Percentiles rank a stretch among this genome's conserved stretches.
Evolutionary conservation across 2,797 vertebrate genomes (phyloP).

Genomic region (Myotis daubentonii): DNA sequence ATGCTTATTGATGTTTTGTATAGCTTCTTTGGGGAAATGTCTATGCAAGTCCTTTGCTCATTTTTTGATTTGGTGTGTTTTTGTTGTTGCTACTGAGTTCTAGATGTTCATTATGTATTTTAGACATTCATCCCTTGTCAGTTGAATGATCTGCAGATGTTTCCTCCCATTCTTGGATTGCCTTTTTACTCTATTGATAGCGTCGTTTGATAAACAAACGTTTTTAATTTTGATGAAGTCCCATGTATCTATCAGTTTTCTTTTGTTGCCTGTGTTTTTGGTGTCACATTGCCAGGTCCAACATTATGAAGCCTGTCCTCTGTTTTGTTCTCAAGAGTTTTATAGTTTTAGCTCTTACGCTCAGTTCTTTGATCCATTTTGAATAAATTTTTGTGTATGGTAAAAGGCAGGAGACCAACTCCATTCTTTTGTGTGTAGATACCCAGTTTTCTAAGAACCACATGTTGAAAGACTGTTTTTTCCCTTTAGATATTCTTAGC

Average conservation of each 20-base stretch:
- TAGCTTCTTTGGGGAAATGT: not conserved
- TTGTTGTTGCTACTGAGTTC: not conserved
- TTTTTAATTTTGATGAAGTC: not conserved
- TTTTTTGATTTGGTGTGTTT: not conserved
- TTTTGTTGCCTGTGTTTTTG: not conserved
- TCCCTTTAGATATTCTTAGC: not conserved
- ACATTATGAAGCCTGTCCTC: not conserved
- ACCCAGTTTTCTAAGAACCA: not conserved
- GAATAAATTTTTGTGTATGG: not conserved
- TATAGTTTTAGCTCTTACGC: not conserved
- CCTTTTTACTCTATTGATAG: not conserved
- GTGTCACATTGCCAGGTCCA: not conserved
- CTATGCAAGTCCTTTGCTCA: not conserved
- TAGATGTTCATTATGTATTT: not conserved
- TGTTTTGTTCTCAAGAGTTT: not conserved
- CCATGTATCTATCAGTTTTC: not conserved
- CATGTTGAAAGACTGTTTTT: not conserved
- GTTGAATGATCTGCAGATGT: not conserved
- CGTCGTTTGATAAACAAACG: not conserved
- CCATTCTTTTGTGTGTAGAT: slow-evolving; percentile 1
- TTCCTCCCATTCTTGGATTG: not conserved
- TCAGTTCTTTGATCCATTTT: not conserved
- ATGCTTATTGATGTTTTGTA: not conserved
- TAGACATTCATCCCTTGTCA: not conserved
- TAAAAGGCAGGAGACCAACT: not conserved